A percentile compares a stretch with the other conserved stretches of the same genome.
phyloP scores from a whole-genome alignment of 2,888 invertebrate species.

The Caenorhabditis becei region DNA sequence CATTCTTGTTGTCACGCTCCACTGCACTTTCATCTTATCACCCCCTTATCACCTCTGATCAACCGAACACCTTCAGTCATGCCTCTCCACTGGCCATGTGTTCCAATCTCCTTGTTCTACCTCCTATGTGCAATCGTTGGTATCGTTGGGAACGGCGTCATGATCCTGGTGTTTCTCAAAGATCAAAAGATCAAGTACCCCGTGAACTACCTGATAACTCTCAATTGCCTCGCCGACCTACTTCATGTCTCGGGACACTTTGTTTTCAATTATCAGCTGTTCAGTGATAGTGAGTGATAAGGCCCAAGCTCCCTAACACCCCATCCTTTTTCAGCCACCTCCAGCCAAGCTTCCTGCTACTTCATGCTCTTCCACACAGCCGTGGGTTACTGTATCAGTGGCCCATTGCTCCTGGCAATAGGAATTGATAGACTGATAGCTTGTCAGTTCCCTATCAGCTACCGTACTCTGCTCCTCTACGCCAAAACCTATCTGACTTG shows the following conservation, averaged over 20 bases:
- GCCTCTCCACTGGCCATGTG: slow-evolving; percentile 3
- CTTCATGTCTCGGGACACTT: slow-evolving; percentile 52
- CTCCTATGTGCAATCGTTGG: slow-evolving; percentile 52
- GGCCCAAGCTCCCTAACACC: too few species aligned
- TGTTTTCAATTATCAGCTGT: slow-evolving; percentile 49
- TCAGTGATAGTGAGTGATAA: slow-evolving; percentile 25
- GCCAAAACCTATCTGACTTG: slow-evolving; percentile 5
- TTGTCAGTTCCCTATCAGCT: slow-evolving; percentile 38
- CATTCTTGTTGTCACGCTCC: too few species aligned
- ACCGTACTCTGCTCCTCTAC: slow-evolving; percentile 19
- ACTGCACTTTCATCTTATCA: too few species aligned
- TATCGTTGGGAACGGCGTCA: slow-evolving; percentile 54
- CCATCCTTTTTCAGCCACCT: slow-evolving; percentile 17
- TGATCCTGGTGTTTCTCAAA: slow-evolving; percentile 52
- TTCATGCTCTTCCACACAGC: slow-evolving; percentile 17
- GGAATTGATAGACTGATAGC: slow-evolving; percentile 49
- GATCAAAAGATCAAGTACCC: slow-evolving; percentile 39
- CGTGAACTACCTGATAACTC: slow-evolving; percentile 46
- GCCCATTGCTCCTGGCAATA: slow-evolving; percentile 45
- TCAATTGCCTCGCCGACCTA: slow-evolving; percentile 47
- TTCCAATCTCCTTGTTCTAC: slow-evolving; percentile 60
- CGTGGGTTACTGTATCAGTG: slow-evolving; percentile 41
- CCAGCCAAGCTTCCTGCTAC: slow-evolving; percentile 36
- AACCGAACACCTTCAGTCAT: slow-evolving; percentile 25
- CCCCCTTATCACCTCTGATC: too few species aligned